These are phyloP conservation scores for Epistrophe eligans DNA, from an alignment of 2,888 invertebrate species.

Conservation along the genomic window DNA sequence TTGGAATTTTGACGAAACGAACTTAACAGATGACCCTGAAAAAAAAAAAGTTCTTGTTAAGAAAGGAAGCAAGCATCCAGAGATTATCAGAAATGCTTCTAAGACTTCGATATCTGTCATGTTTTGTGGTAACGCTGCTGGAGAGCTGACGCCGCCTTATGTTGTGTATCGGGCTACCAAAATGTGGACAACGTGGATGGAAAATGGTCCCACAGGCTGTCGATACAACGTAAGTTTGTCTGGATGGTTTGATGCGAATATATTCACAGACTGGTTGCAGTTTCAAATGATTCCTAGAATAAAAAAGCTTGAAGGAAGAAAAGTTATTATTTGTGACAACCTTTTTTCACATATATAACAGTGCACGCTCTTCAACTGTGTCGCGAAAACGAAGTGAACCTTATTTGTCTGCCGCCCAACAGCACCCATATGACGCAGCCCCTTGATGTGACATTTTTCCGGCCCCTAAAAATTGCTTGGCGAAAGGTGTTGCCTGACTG, in stretches of 20 bases:
- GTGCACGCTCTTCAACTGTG: constrained; percentile 17
- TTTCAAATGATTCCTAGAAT: constrained; percentile 27
- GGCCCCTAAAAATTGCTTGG: not conserved
- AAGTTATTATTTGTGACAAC: constrained; percentile 14
- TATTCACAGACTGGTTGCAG: not conserved
- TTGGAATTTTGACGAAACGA: not conserved
- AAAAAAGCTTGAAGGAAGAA: not conserved
- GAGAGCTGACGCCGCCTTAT: constrained; percentile 8
- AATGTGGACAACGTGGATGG: constrained; percentile 15
- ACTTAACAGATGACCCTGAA: constrained; percentile 26
- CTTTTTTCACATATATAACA: constrained; percentile 15
- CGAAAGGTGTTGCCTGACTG: not conserved
- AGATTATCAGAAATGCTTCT: constrained; percentile 20
- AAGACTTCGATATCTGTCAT: constrained; percentile 14
- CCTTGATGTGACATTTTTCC: constrained; percentile 23
- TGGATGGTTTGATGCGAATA: constrained; percentile 25
- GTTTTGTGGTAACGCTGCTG: constrained; percentile 39
- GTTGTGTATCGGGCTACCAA: not conserved
- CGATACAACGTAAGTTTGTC: constrained; percentile 1
- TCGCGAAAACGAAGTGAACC: constrained; percentile 11
- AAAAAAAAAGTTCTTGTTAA: constrained; percentile 4
- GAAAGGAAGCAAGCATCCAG: constrained; percentile 27
- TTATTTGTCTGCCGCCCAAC: too few relatives aligned
- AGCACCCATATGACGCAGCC: constrained; percentile 21
- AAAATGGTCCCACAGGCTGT: constrained; percentile 20